These are phyloP conservation scores for Threskiornis aethiopicus DNA, from an alignment of 2,797 vertebrate genomes.

Conservation along the genomic window DNA sequence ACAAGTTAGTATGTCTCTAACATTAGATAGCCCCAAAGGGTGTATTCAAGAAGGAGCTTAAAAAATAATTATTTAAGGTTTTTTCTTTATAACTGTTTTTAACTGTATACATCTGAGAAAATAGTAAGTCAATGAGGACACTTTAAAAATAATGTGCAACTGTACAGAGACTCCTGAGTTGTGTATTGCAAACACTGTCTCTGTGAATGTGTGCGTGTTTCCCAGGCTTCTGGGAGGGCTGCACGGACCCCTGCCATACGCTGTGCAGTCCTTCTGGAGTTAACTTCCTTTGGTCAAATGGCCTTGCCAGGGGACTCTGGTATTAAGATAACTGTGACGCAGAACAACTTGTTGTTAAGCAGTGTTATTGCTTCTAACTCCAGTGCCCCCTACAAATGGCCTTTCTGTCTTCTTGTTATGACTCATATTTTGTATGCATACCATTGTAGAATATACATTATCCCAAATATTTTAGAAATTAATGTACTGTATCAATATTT, in stretches of 20 bases:
- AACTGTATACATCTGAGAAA: neutral
- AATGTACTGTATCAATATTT: conserved; percentile 25
- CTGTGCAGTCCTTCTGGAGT: neutral
- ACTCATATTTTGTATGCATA: neutral
- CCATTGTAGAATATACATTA: neutral
- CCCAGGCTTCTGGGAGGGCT: neutral
- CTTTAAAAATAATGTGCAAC: neutral
- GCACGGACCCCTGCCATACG: rapidly evolving
- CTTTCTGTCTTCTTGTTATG: neutral
- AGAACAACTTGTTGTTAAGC: neutral
- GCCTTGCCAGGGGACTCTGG: neutral
- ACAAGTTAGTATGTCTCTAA: neutral
- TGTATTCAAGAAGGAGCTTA: neutral
- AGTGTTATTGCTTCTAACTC: neutral
- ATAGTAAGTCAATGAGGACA: neutral
- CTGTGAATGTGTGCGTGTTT: neutral
- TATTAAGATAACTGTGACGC: neutral
- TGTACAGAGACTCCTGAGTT: neutral
- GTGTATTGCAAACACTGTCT: neutral
- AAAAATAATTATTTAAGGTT: neutral
- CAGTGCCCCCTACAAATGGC: neutral
- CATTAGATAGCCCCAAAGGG: neutral
- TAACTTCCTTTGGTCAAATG: neutral
- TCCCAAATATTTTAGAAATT: neutral
- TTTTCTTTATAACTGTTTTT: neutral